phyloP scores from a whole-genome alignment of 2,113 vertebrate species.

The Mirza zaza region DNA sequence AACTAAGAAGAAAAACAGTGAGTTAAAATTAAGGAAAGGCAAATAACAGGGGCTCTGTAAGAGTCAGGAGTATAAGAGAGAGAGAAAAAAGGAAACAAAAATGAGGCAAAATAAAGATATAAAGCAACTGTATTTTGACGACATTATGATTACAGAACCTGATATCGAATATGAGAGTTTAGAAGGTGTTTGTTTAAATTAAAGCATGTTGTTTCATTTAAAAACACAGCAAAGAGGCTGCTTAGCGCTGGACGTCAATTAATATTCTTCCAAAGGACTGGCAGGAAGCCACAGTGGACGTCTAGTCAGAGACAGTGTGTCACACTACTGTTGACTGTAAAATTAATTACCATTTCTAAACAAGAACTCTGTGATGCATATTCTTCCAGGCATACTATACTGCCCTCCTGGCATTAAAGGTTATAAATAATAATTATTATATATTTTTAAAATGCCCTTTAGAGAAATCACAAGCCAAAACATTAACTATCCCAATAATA shows the following conservation, averaged over 20 bases:
- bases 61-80: background rate
- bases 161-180: conserved; percentile 30
- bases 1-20: background rate
- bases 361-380: conserved; percentile 74
- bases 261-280: conserved; percentile 79
- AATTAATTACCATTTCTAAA: conserved; percentile 82
- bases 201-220: conserved; percentile 69
- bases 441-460: conserved; percentile 15
- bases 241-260: conserved; percentile 79
- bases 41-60: background rate
- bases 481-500: conserved; percentile 38
- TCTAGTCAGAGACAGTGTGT: conserved; percentile 79
- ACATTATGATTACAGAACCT: background rate
- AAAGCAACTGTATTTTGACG: background rate
- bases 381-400: conserved; percentile 68
- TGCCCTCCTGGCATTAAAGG: conserved; percentile 67
- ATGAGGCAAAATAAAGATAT: background rate
- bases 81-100: conserved; percentile 21
- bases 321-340: conserved; percentile 78
- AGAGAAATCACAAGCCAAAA: conserved; percentile 62
- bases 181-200: conserved; percentile 64
- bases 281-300: conserved; percentile 80
- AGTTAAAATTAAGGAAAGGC: background rate
- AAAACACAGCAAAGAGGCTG: conserved; percentile 67
- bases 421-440: conserved; percentile 72